Percentiles rank a stretch among this genome's conserved stretches.
Conservation (phyloP, 2,888 invertebrate species). For the Cabera pusaria region DNA sequence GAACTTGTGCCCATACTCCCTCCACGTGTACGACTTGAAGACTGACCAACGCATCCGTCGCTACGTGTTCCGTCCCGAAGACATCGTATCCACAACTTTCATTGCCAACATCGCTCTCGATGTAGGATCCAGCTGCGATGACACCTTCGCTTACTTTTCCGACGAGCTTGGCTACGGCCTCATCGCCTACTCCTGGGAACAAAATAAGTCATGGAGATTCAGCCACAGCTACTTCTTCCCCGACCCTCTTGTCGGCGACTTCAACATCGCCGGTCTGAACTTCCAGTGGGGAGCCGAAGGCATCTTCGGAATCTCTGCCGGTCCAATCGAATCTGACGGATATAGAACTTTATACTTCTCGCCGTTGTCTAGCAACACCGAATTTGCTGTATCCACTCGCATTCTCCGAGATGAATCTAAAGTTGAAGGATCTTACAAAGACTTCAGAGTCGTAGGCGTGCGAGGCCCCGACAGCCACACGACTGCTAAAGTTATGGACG, state of each 20-base stretch:
- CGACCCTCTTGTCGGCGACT: slow-evolving; percentile 91
- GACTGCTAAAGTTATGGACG: slow-evolving; percentile 89
- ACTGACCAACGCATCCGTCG: slow-evolving; percentile 88
- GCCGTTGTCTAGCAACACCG: slow-evolving; percentile 89
- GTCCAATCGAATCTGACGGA: slow-evolving; percentile 86
- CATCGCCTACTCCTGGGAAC: slow-evolving; percentile 90
- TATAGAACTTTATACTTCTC: slow-evolving; percentile 90
- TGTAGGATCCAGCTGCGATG: slow-evolving; percentile 88
- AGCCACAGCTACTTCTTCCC: slow-evolving; percentile 91
- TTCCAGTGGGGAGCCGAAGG: slow-evolving; percentile 94
- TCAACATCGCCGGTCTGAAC: slow-evolving; percentile 90
- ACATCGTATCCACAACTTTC: slow-evolving; percentile 90
- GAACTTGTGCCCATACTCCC: slow-evolving; percentile 90
- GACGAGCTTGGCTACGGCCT: slow-evolving; percentile 93
- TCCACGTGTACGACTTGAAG: slow-evolving; percentile 90
- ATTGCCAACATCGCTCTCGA: slow-evolving; percentile 95
- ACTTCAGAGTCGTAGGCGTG: slow-evolving; percentile 86
- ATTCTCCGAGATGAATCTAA: slow-evolving; percentile 87
- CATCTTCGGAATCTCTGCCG: slow-evolving; percentile 90
- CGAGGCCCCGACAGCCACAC: slow-evolving; percentile 88
- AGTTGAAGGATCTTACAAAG: slow-evolving; percentile 87
- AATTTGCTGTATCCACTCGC: slow-evolving; percentile 90
- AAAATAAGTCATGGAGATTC: slow-evolving; percentile 91
- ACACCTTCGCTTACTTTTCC: slow-evolving; percentile 90
- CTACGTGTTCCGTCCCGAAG: slow-evolving; percentile 87